Base-by-base conservation (phyloP, 2,888 invertebrate species). In the Psylliodes chrysocephalus region DNA sequence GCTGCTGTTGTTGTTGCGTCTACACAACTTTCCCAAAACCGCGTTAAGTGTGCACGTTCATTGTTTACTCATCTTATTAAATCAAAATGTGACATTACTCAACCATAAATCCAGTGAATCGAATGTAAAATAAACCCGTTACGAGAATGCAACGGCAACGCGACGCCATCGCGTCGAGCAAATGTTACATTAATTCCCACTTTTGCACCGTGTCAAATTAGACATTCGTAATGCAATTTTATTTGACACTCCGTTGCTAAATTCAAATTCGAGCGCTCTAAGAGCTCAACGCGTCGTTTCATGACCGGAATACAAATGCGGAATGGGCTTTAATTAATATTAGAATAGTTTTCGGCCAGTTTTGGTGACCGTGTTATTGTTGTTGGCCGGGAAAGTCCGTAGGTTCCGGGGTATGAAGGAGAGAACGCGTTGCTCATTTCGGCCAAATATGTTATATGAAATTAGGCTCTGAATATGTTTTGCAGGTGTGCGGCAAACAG, bases 51-150 rank as follows among this genome's bases (percentile, higher is more conserved):
- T 49, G 35, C 12, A 44, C 55, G 57, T 63, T 61, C 53, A 57
- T 56, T 63, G 61, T 67, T 64, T 60, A 60, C 55, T 61, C 60
- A 52, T 62, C 67, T 64, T 63, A 64, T 67, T 67, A 62, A 55
- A 67, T 63, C 63, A 38, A 52, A 49, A 55, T 57, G 53, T 25
- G 57, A 63, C 57, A 67, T 67, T 52, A 46, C 52, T 60, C 54
- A 57, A 57, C 60, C 33, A 33, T 46, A 33, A 47, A 56, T 55
- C 18, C 47, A 49, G 30, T 49, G 60, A 57, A 53, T 52, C n/a
- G 12, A 44, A 51, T 42, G 47, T 28, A 25, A 60, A 62, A 38
- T 40, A 57, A 46, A 30, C 33, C 17, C 33, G 17, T 28, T 42
- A 46, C 22, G 2, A 14, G 17, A 44, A n/a, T 4, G 17, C 18